Evolutionary conservation across 2,888 invertebrate genomes (phyloP).

Genomic region (Andrena fulva): DNA sequence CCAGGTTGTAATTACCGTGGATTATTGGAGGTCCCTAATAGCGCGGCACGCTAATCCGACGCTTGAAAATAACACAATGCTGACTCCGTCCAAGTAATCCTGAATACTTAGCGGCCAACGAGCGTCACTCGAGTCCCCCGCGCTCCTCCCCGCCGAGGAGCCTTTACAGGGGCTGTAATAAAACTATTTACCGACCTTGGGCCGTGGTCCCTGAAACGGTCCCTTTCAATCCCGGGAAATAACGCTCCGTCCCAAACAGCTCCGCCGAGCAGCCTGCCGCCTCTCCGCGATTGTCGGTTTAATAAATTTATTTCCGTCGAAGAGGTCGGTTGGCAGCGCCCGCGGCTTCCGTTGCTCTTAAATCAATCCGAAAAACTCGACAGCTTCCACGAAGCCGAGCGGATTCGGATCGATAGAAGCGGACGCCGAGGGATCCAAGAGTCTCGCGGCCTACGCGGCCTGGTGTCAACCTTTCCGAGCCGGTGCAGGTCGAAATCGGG

Average conservation of each 20-base stretch:
- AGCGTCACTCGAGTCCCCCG: neutral
- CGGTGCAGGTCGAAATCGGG: conserved; percentile 38
- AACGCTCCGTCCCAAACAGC: neutral
- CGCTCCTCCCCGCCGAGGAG: neutral
- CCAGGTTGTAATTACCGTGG: too few relatives aligned
- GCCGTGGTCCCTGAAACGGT: neutral
- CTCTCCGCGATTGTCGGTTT: neutral
- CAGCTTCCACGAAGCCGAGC: conserved; percentile 10
- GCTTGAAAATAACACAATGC: neutral
- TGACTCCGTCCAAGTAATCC: neutral
- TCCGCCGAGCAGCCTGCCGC: neutral
- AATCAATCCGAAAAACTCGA: neutral
- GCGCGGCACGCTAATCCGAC: neutral
- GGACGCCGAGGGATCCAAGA: conserved; percentile 17
- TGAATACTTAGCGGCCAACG: neutral
- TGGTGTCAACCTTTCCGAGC: conserved; percentile 17
- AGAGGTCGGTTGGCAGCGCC: neutral
- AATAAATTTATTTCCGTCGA: neutral
- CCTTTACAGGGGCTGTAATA: neutral
- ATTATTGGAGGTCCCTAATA: too few relatives aligned
- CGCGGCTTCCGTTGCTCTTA: neutral
- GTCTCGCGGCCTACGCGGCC: conserved; percentile 10
- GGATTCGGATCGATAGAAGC: neutral
- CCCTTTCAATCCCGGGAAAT: neutral
- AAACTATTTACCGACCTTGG: neutral